Conservation (phyloP, 2,797 vertebrate genomes). For the Typhlichthys eigenmanni region DNA sequence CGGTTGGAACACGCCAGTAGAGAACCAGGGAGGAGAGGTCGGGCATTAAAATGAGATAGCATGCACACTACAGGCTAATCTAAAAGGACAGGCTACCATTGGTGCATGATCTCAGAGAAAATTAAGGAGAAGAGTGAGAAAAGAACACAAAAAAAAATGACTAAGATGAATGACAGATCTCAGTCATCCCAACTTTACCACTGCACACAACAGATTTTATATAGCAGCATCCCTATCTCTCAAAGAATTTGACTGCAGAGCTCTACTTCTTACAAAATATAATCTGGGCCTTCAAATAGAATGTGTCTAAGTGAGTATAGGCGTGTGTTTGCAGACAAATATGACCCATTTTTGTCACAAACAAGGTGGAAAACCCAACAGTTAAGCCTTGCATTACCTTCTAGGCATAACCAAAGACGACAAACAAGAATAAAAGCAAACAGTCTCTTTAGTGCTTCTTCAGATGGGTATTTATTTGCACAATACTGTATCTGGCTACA, state of each 20-base stretch:
- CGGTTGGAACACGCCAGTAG: constrained; percentile 71
- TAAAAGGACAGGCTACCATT: constrained; percentile 42
- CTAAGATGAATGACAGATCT: constrained; percentile 23
- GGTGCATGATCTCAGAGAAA: background rate
- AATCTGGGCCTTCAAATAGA: constrained; percentile 38
- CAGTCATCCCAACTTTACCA: constrained; percentile 51
- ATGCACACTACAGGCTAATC: constrained; percentile 66
- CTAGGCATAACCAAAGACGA: constrained; percentile 46
- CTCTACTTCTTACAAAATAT: constrained; percentile 27
- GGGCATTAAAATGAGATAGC: constrained; percentile 77
- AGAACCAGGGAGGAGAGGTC: constrained; percentile 62
- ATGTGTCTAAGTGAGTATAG: background rate
- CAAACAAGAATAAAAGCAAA: constrained; percentile 67
- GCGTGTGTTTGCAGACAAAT: no score
- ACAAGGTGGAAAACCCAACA: no score
- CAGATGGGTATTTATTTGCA: background rate
- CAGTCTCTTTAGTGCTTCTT: background rate
- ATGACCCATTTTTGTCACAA: no score
- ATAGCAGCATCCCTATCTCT: constrained; percentile 28
- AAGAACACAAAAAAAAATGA: constrained; percentile 25
- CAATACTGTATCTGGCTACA: background rate
- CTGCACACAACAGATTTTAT: constrained; percentile 74
- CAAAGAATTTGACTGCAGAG: constrained; percentile 44
- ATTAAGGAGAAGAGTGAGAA: background rate
- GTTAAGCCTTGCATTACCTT: constrained; percentile 4